Evolutionary conservation across 2,797 vertebrate genomes (phyloP).

Genomic region (Loris lydekkerianus): DNA sequence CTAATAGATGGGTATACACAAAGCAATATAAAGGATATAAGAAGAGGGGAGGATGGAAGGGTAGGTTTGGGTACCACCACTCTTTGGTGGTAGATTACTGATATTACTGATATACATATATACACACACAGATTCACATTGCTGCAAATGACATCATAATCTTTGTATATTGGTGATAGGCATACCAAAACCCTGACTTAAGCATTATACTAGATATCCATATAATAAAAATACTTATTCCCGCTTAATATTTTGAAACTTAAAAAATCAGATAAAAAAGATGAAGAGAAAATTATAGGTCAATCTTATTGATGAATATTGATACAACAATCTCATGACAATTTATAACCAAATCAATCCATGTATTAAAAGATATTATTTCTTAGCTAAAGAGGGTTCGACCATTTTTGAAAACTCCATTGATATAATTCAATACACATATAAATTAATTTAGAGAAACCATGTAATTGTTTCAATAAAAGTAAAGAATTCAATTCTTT

Average conservation of each 20-base stretch:
- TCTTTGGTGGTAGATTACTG: neutral
- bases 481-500: slow-evolving; percentile 9
- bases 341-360: neutral
- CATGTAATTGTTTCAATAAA: slow-evolving; percentile 10
- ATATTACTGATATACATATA: too few relatives aligned
- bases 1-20: neutral
- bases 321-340: slow-evolving; percentile 20
- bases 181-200: neutral
- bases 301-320: slow-evolving; percentile 33
- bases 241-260: neutral
- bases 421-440: slow-evolving; percentile 30
- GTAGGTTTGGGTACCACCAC: neutral
- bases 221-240: neutral
- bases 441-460: slow-evolving; percentile 1
- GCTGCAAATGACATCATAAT: too few relatives aligned
- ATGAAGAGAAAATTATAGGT: slow-evolving; percentile 44
- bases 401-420: neutral
- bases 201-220: neutral
- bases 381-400: slow-evolving; percentile 25
- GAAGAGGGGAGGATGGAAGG: neutral
- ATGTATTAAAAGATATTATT: slow-evolving; percentile 23
- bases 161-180: too few relatives aligned
- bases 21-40: neutral
- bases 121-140: too few relatives aligned
- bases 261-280: slow-evolving; percentile 41